These are phyloP conservation scores for Alosa sapidissima DNA, from an alignment of 2,797 vertebrate species.

Conservation along the genomic window DNA sequence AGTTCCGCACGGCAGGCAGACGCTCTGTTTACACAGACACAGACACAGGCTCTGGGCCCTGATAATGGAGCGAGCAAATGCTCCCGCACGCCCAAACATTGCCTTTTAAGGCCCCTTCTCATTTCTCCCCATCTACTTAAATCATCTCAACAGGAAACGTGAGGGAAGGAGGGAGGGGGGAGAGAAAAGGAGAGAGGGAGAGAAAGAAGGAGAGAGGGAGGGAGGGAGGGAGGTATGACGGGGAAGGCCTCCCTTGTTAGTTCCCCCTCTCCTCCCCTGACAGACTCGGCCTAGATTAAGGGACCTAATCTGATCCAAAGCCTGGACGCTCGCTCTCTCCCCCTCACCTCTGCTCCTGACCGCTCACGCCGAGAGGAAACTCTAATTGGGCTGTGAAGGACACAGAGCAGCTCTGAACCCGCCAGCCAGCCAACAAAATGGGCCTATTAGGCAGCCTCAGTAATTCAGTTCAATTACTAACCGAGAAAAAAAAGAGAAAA, in stretches of 20 bases:
- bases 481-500: neutral
- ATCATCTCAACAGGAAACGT: slow-evolving; percentile 69
- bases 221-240: neutral
- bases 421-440: neutral
- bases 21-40: slow-evolving; percentile 62
- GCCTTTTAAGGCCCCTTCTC: slow-evolving; percentile 77
- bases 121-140: slow-evolving; percentile 67
- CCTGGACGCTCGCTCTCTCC: slow-evolving; percentile 11
- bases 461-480: neutral
- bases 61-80: slow-evolving; percentile 69
- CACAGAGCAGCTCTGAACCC: neutral
- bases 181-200: slow-evolving; percentile 8
- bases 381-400: slow-evolving; percentile 16
- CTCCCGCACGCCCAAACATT: slow-evolving; percentile 74
- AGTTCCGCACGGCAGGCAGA: slow-evolving; percentile 15
- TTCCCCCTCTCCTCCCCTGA: slow-evolving; percentile 27
- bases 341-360: neutral
- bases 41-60: slow-evolving; percentile 44
- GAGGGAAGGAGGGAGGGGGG: slow-evolving; percentile 40
- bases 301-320: slow-evolving; percentile 13
- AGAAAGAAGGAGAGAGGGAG: neutral
- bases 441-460: neutral
- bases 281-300: slow-evolving; percentile 4
- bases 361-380: slow-evolving; percentile 1
- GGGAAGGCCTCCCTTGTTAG: slow-evolving; percentile 26